phyloP scores from a whole-genome alignment of 1,140 invertebrate genomes.

The Meloidogyne exigua region DNA sequence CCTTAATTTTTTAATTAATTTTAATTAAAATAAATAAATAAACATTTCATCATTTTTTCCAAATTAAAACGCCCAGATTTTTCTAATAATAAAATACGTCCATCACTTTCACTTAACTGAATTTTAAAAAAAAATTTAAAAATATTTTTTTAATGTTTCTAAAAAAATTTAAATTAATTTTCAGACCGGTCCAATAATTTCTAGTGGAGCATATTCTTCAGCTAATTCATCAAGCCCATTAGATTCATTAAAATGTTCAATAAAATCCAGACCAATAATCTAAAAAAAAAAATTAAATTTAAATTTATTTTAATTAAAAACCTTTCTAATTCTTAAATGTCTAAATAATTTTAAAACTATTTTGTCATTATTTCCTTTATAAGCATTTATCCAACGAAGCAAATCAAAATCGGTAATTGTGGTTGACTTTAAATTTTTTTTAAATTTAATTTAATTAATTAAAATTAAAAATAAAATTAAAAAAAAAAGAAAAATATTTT shows the following conservation, averaged over 20 bases:
- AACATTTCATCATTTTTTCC: constrained; percentile 37
- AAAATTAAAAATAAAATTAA: no score
- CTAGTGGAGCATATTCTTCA: constrained; percentile 44
- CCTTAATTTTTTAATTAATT: not conserved
- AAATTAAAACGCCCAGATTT: constrained; percentile 44
- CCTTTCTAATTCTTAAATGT: not conserved
- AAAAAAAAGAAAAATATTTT: no score
- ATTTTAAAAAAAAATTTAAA: not conserved
- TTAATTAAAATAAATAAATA: not conserved
- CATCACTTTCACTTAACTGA: constrained; percentile 12
- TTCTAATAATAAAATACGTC: constrained; percentile 39
- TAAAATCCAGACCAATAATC: constrained; percentile 39
- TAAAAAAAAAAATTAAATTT: constrained; percentile 34
- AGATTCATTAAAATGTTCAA: constrained; percentile 22
- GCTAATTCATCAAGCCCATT: constrained; percentile 44
- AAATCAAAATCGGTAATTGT: constrained; percentile 15
- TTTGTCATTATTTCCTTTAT: constrained; percentile 26
- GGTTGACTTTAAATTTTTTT: no score
- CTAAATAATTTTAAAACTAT: constrained; percentile 28
- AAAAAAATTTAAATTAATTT: not conserved
- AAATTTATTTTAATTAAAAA: constrained; percentile 1
- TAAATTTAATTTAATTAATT: no score
- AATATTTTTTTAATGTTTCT: no score
- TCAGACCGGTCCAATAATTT: constrained; percentile 35
- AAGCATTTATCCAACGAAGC: constrained; percentile 28